These are phyloP conservation scores for Cheirogaleus major DNA, from an alignment of 2,797 vertebrate species.

Conservation along the genomic window DNA sequence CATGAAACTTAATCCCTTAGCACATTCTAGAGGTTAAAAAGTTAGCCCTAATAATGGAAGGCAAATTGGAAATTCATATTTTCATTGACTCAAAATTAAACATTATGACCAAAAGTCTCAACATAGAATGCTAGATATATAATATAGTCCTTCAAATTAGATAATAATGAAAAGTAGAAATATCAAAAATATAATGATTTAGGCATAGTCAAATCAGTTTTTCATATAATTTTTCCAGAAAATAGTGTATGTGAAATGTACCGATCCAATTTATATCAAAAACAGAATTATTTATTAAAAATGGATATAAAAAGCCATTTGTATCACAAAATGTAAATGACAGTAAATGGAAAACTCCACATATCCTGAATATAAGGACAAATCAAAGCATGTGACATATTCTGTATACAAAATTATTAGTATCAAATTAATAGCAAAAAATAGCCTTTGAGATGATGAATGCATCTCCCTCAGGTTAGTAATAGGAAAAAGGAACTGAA, in stretches of 20 bases:
- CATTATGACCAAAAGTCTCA: background rate
- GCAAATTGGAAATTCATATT: conserved; percentile 55
- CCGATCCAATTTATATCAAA: background rate
- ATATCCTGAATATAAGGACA: background rate
- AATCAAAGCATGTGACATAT: background rate
- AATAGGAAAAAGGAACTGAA: background rate
- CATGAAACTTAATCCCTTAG: conserved; percentile 22
- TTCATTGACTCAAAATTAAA: conserved; percentile 47
- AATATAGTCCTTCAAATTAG: background rate
- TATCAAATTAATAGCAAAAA: background rate
- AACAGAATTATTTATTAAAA: background rate
- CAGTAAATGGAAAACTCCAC: background rate
- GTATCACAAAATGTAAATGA: background rate
- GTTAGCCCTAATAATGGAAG: conserved; percentile 1
- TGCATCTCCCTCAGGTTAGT: background rate
- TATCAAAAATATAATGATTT: background rate
- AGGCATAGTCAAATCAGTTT: background rate
- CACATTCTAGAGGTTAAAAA: conserved; percentile 48
- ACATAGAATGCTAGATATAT: background rate
- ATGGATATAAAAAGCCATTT: background rate
- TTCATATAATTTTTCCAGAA: background rate
- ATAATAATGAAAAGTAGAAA: background rate
- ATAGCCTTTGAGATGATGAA: background rate
- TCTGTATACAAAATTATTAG: background rate
- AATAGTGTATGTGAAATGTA: background rate